A percentile compares a stretch with the other conserved stretches of the same genome.
These are phyloP conservation scores for Onychostoma macrolepis DNA, from an alignment of 2,113 vertebrate species.

Conservation along the genomic window DNA sequence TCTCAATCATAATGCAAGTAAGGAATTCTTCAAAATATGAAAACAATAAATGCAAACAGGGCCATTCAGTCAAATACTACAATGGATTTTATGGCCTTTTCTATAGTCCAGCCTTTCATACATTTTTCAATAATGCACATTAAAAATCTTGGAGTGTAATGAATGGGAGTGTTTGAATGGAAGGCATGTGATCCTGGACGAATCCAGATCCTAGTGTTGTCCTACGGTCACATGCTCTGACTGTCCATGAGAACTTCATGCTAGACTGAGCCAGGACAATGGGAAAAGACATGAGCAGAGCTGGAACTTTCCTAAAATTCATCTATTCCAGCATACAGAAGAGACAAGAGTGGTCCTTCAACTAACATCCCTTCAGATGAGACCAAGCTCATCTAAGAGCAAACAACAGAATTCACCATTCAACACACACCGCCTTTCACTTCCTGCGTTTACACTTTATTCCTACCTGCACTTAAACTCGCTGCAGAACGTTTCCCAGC, in stretches of 20 bases:
- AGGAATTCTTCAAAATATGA: neutral
- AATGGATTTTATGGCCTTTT: neutral
- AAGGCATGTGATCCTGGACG: neutral
- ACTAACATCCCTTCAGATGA: neutral
- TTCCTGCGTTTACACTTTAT: constrained; percentile 46
- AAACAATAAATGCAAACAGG: neutral
- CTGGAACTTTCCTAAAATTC: neutral
- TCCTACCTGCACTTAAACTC: constrained; percentile 59
- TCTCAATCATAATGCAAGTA: neutral
- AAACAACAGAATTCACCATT: neutral
- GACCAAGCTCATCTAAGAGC: neutral
- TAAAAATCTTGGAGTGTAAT: neutral
- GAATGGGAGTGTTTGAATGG: neutral
- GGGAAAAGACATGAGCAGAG: neutral
- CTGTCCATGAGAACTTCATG: too few relatives aligned
- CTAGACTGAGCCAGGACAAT: neutral
- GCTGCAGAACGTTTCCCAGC: constrained; percentile 56
- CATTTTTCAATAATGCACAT: neutral
- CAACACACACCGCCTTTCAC: neutral
- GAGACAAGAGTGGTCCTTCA: neutral
- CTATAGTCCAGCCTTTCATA: too few relatives aligned
- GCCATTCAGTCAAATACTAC: neutral
- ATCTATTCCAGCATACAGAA: neutral
- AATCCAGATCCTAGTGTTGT: neutral
- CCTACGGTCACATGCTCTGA: neutral